Evolutionary conservation across 2,113 vertebrate genomes (phyloP), one percentile per base, ranked within the genome.

Genomic region (Elachura formosa): DNA sequence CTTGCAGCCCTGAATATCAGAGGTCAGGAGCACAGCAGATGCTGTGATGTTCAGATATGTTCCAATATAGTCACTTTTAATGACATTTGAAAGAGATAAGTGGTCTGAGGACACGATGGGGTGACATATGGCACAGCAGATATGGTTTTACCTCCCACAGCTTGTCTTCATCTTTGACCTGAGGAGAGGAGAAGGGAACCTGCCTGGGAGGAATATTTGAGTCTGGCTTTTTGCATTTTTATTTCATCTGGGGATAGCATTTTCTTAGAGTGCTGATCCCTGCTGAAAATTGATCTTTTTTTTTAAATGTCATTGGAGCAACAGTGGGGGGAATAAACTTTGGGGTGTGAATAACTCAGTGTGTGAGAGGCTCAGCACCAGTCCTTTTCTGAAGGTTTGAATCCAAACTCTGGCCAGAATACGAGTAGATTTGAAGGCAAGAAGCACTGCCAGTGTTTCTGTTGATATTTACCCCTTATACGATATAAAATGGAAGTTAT

Each of bases 21-120:
- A 46, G 93, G 96, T 87, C 69, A 82, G 89, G 84, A 87, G 78
- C 82, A 22, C 49, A 51, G 71, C 80, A 61, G 87, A 40, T 82
- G 87, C 62, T 69, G 82, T 31, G 84, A 91, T 90, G 87, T 91
- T 84, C 76, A 94, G 89, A 73, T 68, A 31, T 56, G 91, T 92
- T 96, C 86, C 77, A 69, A 48, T 69, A 33, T 10, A 94, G 83
- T 77, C 55, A 33, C 28, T 75, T 94, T 23, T 96, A 95, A 94
- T 93, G 96, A 87, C 58, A 87, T 88, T 90, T 89, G 85, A 78
- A 95, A 90, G 68, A 84, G 84, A 67, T 94, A 90, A 92, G 66
- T 77, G 92, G 59, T 86, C 89, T 85, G 73, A 62, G 69, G 69
- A 77, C 84, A 72, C 58, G 71, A 36, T 87, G 64, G 63, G 90